phyloP scores from a whole-genome alignment of 2,113 vertebrate species.

The Marmota flaviventris region DNA sequence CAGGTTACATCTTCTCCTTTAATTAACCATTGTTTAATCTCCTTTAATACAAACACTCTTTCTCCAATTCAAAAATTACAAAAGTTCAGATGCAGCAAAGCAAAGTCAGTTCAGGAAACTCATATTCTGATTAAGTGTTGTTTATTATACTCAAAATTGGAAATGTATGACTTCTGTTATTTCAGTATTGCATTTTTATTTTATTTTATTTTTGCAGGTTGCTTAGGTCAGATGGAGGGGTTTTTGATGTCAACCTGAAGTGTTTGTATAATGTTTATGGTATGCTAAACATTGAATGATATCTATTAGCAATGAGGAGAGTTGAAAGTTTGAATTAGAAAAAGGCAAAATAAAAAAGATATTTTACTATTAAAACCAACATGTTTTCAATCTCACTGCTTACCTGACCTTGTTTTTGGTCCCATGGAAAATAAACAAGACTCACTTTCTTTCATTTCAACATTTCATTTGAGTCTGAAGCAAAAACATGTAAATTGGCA shows the following conservation, averaged over 20 bases:
- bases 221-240: not conserved
- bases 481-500: not conserved
- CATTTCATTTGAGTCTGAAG: not conserved
- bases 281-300: not conserved
- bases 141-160: not conserved
- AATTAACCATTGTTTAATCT: not conserved
- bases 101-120: not conserved
- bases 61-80: not conserved
- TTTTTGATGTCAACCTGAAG: not conserved
- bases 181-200: rapidly evolving
- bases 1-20: not conserved
- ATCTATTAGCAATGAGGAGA: not conserved
- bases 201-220: not conserved
- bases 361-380: not conserved
- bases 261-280: not conserved
- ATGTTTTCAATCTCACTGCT: not conserved
- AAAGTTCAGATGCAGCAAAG: not conserved
- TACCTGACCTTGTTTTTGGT: not conserved
- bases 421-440: not conserved
- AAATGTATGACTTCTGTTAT: not conserved
- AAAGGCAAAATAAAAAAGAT: not conserved
- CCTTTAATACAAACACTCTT: too few species aligned
- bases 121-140: not conserved
- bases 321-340: not conserved
- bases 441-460: not conserved